Evolutionary conservation across 92 coral and sea anemone genomes (phyloP).

Genomic region (Phenganax marumi): DNA sequence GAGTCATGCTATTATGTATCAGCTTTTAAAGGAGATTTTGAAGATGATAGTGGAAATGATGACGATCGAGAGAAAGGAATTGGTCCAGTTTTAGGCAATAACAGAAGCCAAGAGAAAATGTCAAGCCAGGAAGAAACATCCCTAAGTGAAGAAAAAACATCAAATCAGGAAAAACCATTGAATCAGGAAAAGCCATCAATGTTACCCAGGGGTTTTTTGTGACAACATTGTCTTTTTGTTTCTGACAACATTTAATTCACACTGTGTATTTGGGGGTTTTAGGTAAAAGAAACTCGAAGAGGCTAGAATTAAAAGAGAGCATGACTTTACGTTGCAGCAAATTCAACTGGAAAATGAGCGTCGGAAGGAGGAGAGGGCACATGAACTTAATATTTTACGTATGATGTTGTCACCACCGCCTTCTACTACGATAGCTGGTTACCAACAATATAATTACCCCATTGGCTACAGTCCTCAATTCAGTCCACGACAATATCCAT

Average conservation of each 20-base stretch:
- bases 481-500: neutral
- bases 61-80: too few species aligned
- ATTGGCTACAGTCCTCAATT: neutral
- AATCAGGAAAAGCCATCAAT: too few species aligned
- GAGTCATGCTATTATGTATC: too few species aligned
- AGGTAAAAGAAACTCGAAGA: constrained; percentile 46
- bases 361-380: constrained; percentile 42
- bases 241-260: neutral
- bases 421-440: constrained; percentile 9
- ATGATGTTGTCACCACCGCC: constrained; percentile 30
- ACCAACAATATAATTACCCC: neutral
- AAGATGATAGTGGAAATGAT: too few species aligned
- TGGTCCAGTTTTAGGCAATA: too few species aligned
- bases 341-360: constrained; percentile 37
- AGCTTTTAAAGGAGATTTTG: too few species aligned
- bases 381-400: constrained; percentile 43
- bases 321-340: constrained; percentile 39
- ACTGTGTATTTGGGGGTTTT: neutral
- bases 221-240: neutral
- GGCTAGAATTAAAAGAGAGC: constrained; percentile 27
- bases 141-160: too few species aligned
- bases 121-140: too few species aligned
- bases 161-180: too few species aligned
- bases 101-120: too few species aligned
- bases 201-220: neutral